phyloP scores from a whole-genome alignment of 2,113 vertebrate genomes.

The Scortum barcoo region DNA sequence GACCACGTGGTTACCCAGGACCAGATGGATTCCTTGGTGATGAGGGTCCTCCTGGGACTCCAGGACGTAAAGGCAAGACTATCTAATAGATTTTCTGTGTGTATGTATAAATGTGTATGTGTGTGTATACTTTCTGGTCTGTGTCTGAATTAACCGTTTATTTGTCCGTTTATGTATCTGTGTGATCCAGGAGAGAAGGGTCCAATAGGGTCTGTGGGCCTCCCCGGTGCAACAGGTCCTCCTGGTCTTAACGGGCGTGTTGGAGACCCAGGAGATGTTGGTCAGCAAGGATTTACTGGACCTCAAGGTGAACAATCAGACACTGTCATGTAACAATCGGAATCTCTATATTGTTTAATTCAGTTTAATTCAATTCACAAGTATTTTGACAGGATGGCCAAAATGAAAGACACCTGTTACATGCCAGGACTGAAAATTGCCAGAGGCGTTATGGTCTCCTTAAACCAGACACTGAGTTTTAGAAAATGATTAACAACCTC shows the following conservation, averaged over 20 bases:
- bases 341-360: neutral
- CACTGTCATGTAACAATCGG: neutral
- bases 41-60: slow-evolving; percentile 51
- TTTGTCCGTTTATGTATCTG: neutral
- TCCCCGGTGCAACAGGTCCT: slow-evolving; percentile 50
- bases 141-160: neutral
- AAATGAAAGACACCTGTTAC: neutral
- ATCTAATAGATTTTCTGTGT: neutral
- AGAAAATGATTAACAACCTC: neutral
- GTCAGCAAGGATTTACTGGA: slow-evolving; percentile 64
- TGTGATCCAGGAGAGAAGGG: slow-evolving; percentile 66
- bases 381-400: neutral
- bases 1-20: slow-evolving; percentile 52
- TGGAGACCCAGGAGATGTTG: slow-evolving; percentile 68
- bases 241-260: slow-evolving; percentile 48
- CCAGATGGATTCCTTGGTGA: slow-evolving; percentile 45
- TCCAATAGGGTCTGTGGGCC: slow-evolving; percentile 37
- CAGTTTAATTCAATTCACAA: too few relatives aligned
- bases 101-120: neutral
- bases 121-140: neutral
- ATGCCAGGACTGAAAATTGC: neutral
- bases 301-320: slow-evolving; percentile 63
- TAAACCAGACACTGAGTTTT: neutral
- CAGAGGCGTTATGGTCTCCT: neutral
- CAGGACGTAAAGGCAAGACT: slow-evolving; percentile 66